Percentiles rank a stretch among this genome's conserved stretches.
Conservation (phyloP, 2,797 vertebrate species). For the Poeciliopsis presidionis region DNA sequence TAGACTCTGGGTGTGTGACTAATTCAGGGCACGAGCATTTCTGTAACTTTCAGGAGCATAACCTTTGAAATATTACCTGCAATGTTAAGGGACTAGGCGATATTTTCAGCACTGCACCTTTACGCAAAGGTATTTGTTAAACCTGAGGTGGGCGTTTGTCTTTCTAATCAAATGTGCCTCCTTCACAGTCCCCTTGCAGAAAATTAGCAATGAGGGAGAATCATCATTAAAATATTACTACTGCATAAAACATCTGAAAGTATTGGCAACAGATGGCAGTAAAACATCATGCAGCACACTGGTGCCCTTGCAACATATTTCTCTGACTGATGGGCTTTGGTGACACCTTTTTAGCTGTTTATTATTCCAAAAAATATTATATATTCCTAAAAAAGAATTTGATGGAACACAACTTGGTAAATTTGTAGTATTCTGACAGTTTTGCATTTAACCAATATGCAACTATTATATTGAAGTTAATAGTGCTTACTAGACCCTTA, state of each 20-base stretch:
- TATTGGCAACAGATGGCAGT: conserved; percentile 93
- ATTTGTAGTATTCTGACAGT: conserved; percentile 51
- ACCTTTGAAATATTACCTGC: conserved; percentile 59
- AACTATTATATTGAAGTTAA: conserved; percentile 37
- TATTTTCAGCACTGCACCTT: conserved; percentile 59
- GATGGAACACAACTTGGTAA: conserved; percentile 31
- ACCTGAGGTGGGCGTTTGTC: conserved; percentile 54
- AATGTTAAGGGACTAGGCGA: conserved; percentile 55
- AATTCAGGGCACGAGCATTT: conserved; percentile 57
- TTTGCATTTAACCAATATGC: conserved; percentile 40
- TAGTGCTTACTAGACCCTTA: conserved; percentile 23
- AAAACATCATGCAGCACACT: conserved; percentile 80
- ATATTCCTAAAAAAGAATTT: conserved; percentile 42
- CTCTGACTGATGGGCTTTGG: conserved; percentile 42
- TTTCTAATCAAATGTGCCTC: conserved; percentile 40
- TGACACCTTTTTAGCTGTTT: conserved; percentile 28
- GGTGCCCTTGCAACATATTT: conserved; percentile 53
- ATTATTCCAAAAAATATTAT: conserved; percentile 58
- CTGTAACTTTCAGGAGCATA: conserved; percentile 52
- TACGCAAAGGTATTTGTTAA: conserved; percentile 68
- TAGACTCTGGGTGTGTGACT: conserved; percentile 64
- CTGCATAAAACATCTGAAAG: conserved; percentile 72
- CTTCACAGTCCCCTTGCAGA: conserved; percentile 50
- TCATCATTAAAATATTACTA: conserved; percentile 72
- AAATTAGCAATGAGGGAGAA: conserved; percentile 61